Evolutionary conservation across 2,113 vertebrate species (phyloP).

Genomic region (Ictalurus punctatus): DNA sequence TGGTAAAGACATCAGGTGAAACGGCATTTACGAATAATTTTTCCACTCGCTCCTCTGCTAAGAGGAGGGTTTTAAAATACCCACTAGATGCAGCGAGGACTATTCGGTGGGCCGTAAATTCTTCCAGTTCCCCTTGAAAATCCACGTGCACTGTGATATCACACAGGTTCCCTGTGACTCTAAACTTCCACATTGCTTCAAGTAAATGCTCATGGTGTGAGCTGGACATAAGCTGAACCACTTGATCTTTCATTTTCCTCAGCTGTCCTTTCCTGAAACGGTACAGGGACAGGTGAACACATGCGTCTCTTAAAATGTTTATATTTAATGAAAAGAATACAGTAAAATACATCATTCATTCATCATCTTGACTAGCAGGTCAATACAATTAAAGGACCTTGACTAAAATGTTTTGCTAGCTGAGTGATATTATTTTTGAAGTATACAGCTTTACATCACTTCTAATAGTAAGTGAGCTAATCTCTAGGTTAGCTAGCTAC

Average conservation of each 20-base stretch:
- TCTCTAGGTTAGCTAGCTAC: not conserved
- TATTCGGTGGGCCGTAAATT: slow-evolving; percentile 88
- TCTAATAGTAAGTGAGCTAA: not conserved
- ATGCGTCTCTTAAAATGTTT: not conserved
- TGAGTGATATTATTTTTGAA: not conserved
- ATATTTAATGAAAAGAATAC: not conserved
- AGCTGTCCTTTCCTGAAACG: slow-evolving; percentile 34
- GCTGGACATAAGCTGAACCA: slow-evolving; percentile 82
- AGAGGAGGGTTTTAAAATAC: slow-evolving; percentile 87
- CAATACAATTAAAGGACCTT: not conserved
- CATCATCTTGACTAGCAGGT: not conserved
- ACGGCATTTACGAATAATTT: slow-evolving; percentile 79
- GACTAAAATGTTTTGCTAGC: not conserved
- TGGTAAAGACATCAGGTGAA: slow-evolving; percentile 77
- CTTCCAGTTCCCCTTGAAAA: slow-evolving; percentile 79
- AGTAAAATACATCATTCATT: not conserved
- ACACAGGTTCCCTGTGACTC: slow-evolving; percentile 83
- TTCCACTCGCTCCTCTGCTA: slow-evolving; percentile 73
- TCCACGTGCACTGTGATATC: slow-evolving; percentile 90
- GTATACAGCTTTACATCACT: not conserved
- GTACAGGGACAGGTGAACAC: not conserved
- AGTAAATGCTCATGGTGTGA: slow-evolving; percentile 81
- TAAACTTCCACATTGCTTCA: slow-evolving; percentile 85
- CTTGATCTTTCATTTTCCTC: slow-evolving; percentile 78
- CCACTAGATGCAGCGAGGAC: slow-evolving; percentile 92